Conservation (phyloP, 2,888 invertebrate species). For the Leptura quadrifasciata region DNA sequence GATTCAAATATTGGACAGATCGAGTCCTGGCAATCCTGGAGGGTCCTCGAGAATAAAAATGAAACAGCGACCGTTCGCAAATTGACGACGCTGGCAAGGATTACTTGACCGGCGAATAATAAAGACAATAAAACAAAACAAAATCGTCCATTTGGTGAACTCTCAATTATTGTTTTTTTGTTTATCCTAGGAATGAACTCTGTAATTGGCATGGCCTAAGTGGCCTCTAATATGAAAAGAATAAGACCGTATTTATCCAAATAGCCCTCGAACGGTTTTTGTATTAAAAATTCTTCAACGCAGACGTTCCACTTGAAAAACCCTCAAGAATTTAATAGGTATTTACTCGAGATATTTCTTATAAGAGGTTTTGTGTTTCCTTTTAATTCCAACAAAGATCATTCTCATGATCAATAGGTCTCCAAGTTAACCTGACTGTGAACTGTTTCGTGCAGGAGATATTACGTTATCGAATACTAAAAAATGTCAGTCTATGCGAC, state of each 20-base stretch:
- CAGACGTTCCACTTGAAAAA: conserved; percentile 50
- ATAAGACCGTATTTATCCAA: conserved; percentile 48
- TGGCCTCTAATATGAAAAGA: conserved; percentile 46
- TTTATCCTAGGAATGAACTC: conserved; percentile 36
- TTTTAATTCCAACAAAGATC: conserved; percentile 27
- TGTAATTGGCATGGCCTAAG: conserved; percentile 40
- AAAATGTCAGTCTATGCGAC: not conserved
- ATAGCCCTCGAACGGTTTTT: conserved; percentile 47
- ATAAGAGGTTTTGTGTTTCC: conserved; percentile 33
- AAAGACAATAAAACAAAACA: conserved; percentile 33
- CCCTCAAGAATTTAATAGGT: conserved; percentile 50
- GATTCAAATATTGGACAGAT: conserved; percentile 10
- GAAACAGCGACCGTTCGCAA: conserved; percentile 24
- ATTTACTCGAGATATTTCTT: conserved; percentile 45
- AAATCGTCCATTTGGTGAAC: conserved; percentile 31
- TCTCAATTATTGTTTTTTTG: conserved; percentile 38
- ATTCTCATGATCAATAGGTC: conserved; percentile 30
- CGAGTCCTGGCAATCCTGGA: not conserved
- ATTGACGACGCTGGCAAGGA: conserved; percentile 20
- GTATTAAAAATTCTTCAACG: conserved; percentile 50
- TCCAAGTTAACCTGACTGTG: conserved; percentile 18
- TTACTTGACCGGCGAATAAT: conserved; percentile 27
- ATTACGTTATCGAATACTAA: not conserved
- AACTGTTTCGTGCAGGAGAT: not conserved
- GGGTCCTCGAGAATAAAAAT: not conserved